Percentiles rank a stretch among this genome's conserved stretches.
Evolutionary conservation across 2,797 vertebrate genomes (phyloP).

Genomic region (Rhynchotus rufescens): DNA sequence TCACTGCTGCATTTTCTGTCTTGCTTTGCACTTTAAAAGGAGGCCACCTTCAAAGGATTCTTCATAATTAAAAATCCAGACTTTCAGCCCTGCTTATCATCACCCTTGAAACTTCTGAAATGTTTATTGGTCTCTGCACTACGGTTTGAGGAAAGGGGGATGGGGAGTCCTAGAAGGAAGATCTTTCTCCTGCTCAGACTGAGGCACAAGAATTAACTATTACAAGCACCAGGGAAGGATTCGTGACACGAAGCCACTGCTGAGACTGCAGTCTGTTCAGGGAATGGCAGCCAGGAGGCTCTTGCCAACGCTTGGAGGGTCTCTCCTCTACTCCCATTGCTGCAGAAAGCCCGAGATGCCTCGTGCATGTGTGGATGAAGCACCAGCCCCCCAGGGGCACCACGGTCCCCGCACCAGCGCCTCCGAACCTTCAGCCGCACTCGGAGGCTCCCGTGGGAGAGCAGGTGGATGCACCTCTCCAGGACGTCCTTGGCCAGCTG

Average conservation of each 20-base stretch:
- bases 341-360: not conserved
- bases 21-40: conserved; percentile 51
- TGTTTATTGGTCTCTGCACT: not conserved
- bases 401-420: fast-evolving
- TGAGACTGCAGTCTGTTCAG: not conserved
- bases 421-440: conserved; percentile 88
- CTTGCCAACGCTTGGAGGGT: not conserved
- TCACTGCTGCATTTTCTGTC: conserved; percentile 32
- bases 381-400: not conserved
- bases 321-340: not conserved
- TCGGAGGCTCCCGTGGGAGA: conserved; percentile 84
- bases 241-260: not conserved
- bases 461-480: conserved; percentile 91
- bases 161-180: conserved; percentile 15
- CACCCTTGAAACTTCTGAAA: conserved; percentile 42
- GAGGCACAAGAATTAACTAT: not conserved
- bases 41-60: conserved; percentile 68
- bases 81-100: conserved; percentile 51
- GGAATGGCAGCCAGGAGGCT: not conserved
- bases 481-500: conserved; percentile 87
- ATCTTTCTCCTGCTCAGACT: not conserved
- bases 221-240: not conserved
- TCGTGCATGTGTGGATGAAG: fast-evolving
- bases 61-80: conserved; percentile 25
- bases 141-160: conserved; percentile 7